Evolutionary conservation across 2,797 vertebrate genomes (phyloP).

Genomic region (Pangasius djambal): DNA sequence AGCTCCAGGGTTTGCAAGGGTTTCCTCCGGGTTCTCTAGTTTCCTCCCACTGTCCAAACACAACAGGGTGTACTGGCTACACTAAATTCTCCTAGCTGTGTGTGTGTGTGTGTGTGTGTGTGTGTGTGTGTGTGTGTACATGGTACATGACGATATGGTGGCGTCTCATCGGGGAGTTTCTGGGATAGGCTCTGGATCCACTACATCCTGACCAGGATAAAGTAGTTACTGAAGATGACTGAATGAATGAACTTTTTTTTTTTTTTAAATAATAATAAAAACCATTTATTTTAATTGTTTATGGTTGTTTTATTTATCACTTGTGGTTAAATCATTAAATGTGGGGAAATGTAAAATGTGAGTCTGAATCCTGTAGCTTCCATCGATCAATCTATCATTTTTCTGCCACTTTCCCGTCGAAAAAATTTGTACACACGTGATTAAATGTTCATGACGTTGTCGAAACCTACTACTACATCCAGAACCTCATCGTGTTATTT

Average conservation of each 20-base stretch:
- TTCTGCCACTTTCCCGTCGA: no score
- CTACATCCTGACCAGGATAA: background rate
- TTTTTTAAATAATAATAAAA: no score
- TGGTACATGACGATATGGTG: background rate
- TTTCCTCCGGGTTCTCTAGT: background rate
- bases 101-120: background rate
- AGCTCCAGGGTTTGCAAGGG: background rate
- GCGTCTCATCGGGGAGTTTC: background rate
- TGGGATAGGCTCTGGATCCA: background rate
- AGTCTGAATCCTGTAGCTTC: background rate
- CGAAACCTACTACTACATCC: no score
- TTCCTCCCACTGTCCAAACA: background rate
- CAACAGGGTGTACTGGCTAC: background rate
- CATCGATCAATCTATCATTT: no score
- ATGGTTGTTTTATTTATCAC: background rate
- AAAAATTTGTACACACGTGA: no score
- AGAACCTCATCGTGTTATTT: no score
- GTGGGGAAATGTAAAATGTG: background rate
- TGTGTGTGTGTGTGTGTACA: background rate
- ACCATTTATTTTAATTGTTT: background rate
- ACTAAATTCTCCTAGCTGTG: background rate
- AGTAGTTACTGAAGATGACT: background rate
- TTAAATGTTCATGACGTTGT: no score
- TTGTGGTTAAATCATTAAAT: background rate
- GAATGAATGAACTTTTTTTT: background rate